A percentile compares a stretch with the other conserved stretches of the same genome.
Conservation (phyloP, 2,888 invertebrate species). For the Nymphalis polychloros region DNA sequence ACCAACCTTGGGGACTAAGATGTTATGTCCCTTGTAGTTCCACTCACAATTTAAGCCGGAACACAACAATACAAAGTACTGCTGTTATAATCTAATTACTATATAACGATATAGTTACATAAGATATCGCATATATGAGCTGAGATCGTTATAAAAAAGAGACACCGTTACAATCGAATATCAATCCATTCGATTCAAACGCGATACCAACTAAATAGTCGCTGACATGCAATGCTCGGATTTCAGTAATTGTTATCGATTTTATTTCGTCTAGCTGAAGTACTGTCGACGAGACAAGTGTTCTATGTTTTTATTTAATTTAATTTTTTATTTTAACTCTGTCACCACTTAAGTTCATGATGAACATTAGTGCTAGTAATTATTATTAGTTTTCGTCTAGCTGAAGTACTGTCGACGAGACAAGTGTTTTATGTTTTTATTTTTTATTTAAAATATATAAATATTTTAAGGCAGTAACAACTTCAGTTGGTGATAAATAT, state of each 20-base stretch:
- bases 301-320: not conserved
- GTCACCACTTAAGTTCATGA: too few species aligned
- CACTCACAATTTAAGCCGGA: too few species aligned
- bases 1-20: too few species aligned
- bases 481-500: too few species aligned
- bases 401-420: not conserved
- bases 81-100: too few species aligned
- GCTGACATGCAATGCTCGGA: conserved; percentile 31
- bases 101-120: too few species aligned
- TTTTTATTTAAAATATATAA: too few species aligned
- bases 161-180: conserved; percentile 5
- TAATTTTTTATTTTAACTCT: too few species aligned
- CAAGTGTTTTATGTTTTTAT: not conserved
- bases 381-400: conserved; percentile 3
- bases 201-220: conserved; percentile 23
- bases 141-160: conserved; percentile 12
- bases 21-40: too few species aligned
- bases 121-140: not conserved
- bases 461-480: too few species aligned
- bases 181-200: conserved; percentile 27
- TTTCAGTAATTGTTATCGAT: conserved; percentile 33
- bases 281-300: not conserved
- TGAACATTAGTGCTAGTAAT: too few species aligned
- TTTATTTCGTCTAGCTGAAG: conserved; percentile 20
- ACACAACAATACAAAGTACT: too few species aligned